Base-by-base conservation (phyloP, 2,888 invertebrate species). In the Masnerella sp. region DNA sequence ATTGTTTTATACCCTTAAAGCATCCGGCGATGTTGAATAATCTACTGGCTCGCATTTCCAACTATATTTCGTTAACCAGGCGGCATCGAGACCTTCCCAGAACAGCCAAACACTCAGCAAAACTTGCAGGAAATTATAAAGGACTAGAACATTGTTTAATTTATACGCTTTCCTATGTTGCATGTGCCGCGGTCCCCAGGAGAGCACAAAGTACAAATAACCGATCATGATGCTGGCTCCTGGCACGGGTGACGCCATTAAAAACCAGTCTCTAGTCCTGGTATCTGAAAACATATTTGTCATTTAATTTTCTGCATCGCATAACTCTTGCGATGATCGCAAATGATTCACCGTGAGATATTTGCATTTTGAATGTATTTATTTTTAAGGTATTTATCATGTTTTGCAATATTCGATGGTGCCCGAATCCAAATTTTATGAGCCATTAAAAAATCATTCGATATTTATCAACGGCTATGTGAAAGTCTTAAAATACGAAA, bases 1-100 rank as follows among this genome's bases (percentile, higher is more conserved):
- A 54, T 43, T 38, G 51, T 61, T 34, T 30, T 34, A 90, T 90
- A 96, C 96, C 88, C 95, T 90, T 75, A 96, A 88, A 9, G 95
- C 96, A 83, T 92, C 91, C 1, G 94, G 93, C 1, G 91, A 88
- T 38, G 89, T 89, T 0, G 96, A 94, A 82, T 91, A 93, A 87
- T 98, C 96, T 0, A 98, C 96, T 2, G 96, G 95, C 88, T 98
- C 95, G 87, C 97, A 98, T 82, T 92, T 93, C 91, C 95, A 95
- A 88, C 93, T 96, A 89, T 97, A 98, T 72, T 92, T 92, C 71
- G 89, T 89, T 75, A 94, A 89, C 96, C 96, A 96, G 7, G 93
- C 95, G 0, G 90, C 92, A 76, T 91, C 91, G 51, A 94, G 89
- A 58, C 93, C 94, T 92, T 94, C 94, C 84, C 91, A 89, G 85